Evolutionary conservation across 2,888 invertebrate species (phyloP), one percentile per base, ranked within the genome.

Genomic region (Agrilus mali): DNA sequence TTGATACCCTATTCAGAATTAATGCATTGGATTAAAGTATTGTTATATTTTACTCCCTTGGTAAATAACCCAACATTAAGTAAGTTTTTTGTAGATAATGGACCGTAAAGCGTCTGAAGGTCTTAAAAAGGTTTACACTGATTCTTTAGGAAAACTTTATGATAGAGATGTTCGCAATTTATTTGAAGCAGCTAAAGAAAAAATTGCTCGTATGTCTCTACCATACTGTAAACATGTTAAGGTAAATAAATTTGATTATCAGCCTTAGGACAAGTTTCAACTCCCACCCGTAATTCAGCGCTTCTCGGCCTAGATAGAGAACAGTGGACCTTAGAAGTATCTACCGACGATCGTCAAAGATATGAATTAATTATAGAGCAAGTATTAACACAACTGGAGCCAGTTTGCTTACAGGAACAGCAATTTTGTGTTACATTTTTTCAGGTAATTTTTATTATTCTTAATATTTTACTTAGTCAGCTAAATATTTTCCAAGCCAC

Each of bases 341-440:
- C 77, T 47, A 59, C 71, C n/a, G 67, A 69, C 5, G 78, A 79
- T 55, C 64, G 78, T 20, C 66, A 70, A 46, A 66, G 70, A 37
- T 77, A 74, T 53, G 82, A 84, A 60, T 73, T 82, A 47, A 73
- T 87, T 40, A 70, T 92, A 45, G 89, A 92, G 62, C 80, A 85
- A 65, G 86, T 94, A 41, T 72, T 98, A 45, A 84, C 84, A 13
- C 84, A 92, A 60, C 72, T 96, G 50, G 93, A 94, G 62, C 86
- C 87, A 4, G 81, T 93, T 43, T 94, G 95, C 61, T 74, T 94
- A 51, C 86, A 88, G 17, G 97, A 97, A 65, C 95, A 96, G 68
- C 85, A 90, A 53, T 97, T 97, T 68, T 95, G 94, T 63, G 80
- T 87, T 14, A 75, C 80, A 47, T 97, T 96, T 70, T 92, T 97